Evolutionary conservation across 2,797 vertebrate genomes (phyloP).

Genomic region (Tolypeutes matacus): DNA sequence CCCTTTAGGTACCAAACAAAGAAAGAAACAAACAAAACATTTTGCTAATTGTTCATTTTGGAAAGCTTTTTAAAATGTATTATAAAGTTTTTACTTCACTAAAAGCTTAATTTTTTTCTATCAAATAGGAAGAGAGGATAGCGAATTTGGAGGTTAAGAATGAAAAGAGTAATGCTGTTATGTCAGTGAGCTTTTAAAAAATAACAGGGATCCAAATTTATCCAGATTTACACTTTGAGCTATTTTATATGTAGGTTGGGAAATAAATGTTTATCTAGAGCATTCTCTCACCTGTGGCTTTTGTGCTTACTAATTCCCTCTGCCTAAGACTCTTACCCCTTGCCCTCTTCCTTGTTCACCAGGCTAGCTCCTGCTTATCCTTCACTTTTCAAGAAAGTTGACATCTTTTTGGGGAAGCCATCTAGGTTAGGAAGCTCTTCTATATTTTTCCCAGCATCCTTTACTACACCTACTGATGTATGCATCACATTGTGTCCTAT

Average conservation of each 20-base stretch:
- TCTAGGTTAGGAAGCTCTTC: not conserved
- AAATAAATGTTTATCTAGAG: not conserved
- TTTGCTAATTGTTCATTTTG: conserved; percentile 32
- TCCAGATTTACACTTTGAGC: not conserved
- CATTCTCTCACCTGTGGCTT: not conserved
- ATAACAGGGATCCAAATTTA: not conserved
- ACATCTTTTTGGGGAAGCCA: not conserved
- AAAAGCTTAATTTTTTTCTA: not conserved
- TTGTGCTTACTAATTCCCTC: not conserved
- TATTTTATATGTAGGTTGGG: not conserved
- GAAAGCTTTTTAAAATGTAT: not conserved
- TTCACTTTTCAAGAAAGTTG: not conserved
- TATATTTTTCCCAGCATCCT: not conserved
- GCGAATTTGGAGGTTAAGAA: not conserved
- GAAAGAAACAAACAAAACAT: not conserved
- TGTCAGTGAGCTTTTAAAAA: not conserved
- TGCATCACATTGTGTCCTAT: not conserved
- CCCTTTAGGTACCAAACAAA: not conserved
- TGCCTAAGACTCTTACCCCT: not conserved
- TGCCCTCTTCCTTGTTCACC: not conserved
- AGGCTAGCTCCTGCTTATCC: not conserved
- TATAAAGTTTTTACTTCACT: not conserved
- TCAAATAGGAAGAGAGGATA: not conserved
- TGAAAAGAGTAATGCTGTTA: not conserved
- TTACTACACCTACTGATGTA: not conserved